phyloP scores from a whole-genome alignment of 2,888 invertebrate species.

The Vesta saturnalis region DNA sequence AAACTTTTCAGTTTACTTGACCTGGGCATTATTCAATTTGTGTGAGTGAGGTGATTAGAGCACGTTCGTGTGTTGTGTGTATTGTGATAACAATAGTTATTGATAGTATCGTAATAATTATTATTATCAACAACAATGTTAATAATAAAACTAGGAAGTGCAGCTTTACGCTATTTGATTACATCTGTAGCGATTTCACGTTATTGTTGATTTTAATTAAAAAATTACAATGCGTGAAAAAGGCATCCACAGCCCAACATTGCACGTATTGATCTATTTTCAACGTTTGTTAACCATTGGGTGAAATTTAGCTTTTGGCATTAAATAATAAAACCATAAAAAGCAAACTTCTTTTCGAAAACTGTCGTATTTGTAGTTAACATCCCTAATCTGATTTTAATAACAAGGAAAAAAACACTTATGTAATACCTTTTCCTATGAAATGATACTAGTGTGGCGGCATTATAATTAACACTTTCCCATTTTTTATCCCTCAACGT shows the following conservation, averaged over 20 bases:
- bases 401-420: no score
- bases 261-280: slow-evolving; percentile 14
- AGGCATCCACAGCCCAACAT: not conserved
- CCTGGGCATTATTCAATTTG: no score
- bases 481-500: no score
- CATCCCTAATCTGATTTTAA: no score
- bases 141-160: slow-evolving; percentile 6
- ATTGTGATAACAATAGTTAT: not conserved
- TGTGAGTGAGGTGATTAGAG: not conserved
- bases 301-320: not conserved
- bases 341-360: not conserved
- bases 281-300: slow-evolving; percentile 4
- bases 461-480: no score
- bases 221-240: not conserved
- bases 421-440: no score
- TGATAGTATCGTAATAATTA: no score
- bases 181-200: not conserved
- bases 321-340: not conserved
- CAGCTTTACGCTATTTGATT: not conserved
- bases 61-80: not conserved
- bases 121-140: no score
- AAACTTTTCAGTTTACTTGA: no score
- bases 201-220: not conserved
- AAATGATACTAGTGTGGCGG: no score
- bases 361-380: not conserved